Evolutionary conservation across 1,140 invertebrate genomes (phyloP).

Genomic region (Frieseomelitta varia): DNA sequence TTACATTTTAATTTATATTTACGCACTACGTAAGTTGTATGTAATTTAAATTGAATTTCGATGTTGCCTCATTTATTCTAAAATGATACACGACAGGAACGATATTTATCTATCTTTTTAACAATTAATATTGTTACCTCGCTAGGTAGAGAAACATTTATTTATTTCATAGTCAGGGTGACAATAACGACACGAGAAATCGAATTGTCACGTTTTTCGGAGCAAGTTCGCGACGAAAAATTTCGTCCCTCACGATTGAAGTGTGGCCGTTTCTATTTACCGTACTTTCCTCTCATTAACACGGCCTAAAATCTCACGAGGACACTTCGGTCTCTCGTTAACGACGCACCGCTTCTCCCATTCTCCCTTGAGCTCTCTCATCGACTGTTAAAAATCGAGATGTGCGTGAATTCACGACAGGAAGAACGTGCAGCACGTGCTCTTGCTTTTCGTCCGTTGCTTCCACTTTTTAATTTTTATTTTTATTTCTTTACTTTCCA

Average conservation of each 20-base stretch:
- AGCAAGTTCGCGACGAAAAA: neutral
- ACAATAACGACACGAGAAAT: neutral
- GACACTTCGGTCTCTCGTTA: conserved; percentile 46
- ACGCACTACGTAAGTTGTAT: too few relatives aligned
- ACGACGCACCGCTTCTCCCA: conserved; percentile 17
- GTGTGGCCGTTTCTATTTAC: conserved; percentile 34
- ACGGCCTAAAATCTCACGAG: conserved; percentile 47
- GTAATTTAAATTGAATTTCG: too few relatives aligned
- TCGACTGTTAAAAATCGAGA: conserved; percentile 39
- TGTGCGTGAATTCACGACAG: conserved; percentile 16
- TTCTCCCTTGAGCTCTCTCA: conserved; percentile 24
- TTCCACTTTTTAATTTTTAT: neutral
- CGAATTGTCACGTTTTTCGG: neutral
- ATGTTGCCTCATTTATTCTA: neutral
- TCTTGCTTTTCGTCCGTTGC: too few relatives aligned
- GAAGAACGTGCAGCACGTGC: neutral
- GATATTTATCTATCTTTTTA: neutral
- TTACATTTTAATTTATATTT: neutral
- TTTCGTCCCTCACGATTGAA: neutral
- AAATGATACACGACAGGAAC: too few relatives aligned
- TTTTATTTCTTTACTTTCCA: neutral
- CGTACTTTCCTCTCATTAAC: conserved; percentile 45
- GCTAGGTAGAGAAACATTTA: neutral
- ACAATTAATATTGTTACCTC: neutral
- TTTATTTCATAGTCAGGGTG: too few relatives aligned